A percentile compares a stretch with the other conserved stretches of the same genome.
These are phyloP conservation scores for Herminia tarsipennalis DNA, from an alignment of 2,888 invertebrate genomes.

Conservation along the genomic window DNA sequence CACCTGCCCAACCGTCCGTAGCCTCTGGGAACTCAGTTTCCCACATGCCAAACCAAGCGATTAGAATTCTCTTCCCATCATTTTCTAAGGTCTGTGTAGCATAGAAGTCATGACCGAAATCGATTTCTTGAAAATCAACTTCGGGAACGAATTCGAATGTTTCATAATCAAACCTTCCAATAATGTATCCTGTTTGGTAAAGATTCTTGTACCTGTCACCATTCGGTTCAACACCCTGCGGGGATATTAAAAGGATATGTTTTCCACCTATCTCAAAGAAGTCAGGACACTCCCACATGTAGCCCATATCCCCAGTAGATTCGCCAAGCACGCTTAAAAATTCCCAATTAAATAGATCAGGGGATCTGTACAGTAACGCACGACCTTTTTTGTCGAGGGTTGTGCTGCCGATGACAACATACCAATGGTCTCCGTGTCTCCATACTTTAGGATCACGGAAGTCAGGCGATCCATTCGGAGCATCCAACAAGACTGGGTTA, in stretches of 20 bases:
- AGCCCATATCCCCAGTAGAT: constrained; percentile 67
- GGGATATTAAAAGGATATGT: constrained; percentile 73
- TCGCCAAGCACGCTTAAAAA: constrained; percentile 68
- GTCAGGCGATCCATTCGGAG: constrained; percentile 70
- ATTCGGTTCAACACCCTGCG: constrained; percentile 69
- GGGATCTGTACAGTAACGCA: constrained; percentile 73
- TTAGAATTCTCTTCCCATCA: constrained; percentile 66
- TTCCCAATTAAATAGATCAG: constrained; percentile 70
- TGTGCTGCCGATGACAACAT: constrained; percentile 74
- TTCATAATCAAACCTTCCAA: constrained; percentile 75
- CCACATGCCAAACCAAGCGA: constrained; percentile 81
- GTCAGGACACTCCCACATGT: constrained; percentile 85
- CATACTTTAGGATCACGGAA: constrained; percentile 83
- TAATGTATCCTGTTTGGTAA: constrained; percentile 73
- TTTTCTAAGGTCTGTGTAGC: constrained; percentile 72
- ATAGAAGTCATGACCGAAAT: constrained; percentile 80
- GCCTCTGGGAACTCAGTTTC: constrained; percentile 67
- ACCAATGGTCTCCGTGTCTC: constrained; percentile 71
- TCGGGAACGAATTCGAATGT: constrained; percentile 69
- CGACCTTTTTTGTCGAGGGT: constrained; percentile 64
- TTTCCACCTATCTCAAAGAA: constrained; percentile 78
- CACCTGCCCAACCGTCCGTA: constrained; percentile 77
- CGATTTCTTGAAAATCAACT: constrained; percentile 72
- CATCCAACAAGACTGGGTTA: constrained; percentile 69
- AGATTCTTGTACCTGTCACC: constrained; percentile 76